Base-by-base conservation (phyloP, 2,797 vertebrate species). In the Intellagama lesueurii region DNA sequence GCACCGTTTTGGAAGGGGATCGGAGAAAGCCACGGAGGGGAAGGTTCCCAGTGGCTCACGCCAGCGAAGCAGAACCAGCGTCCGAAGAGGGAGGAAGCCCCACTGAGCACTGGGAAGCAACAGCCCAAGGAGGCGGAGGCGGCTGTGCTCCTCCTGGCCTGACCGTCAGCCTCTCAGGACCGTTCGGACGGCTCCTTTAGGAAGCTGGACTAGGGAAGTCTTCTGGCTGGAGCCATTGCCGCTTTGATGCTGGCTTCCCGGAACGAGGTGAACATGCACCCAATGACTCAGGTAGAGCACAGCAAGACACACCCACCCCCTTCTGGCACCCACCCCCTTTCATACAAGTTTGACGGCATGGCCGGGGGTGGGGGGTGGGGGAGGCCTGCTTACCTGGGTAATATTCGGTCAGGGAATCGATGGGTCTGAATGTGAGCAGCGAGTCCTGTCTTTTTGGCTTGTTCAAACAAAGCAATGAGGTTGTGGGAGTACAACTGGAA, bases 401-500 rank as follows among this genome's bases (percentile, higher is more conserved):
- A 87, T 93, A 99, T 99, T 92, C 95, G 98, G 96, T 99, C 99
- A 79, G 99, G 99, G 95, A 99, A 99, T 81, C 99, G 97, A 86
- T 99, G 99, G 56, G 98, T 99, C 94, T 99, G 98, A 88, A 99
- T 99, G 88, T 99, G 99, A 92, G 98, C 98, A 16, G 98, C 98
- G 89, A 99, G 96, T 91, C 99, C 99, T 5, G 98, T 99, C 90
- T 99, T 99, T 96, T 97, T 99, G 94, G 99, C 98, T 98, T 99
- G 99, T 96, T 99, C 99, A 92, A 99, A 99, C 95, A 99, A 97
- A 79, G 98, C 99, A 87, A 99, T 99, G 92, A 99, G 98, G 93
- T 99, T 99, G 94, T 99, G 99, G 90, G 99, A 99, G 94, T 99
- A 99, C 81, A 99, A 98, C 94, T 99, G 99, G 97, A 99, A 98